Base-by-base conservation (phyloP, 2,888 invertebrate genomes). In the Amiota communis region DNA sequence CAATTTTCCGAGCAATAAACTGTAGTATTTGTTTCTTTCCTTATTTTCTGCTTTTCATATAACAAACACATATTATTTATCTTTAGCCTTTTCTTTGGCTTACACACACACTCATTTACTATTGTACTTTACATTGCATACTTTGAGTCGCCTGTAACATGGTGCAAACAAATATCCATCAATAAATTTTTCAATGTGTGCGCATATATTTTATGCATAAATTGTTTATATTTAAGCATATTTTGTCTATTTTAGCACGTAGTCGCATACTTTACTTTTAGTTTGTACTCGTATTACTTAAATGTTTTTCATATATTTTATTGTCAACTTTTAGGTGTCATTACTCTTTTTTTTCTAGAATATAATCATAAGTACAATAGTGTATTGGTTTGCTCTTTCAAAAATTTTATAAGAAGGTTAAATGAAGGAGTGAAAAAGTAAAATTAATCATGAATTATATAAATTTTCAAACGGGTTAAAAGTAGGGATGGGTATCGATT, bases 161-260 rank as follows among this genome's bases (percentile, higher is more conserved):
- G 15, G 17, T 48, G 46, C 9, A 36, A 36, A 36, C 36, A 36
- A 36, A 36, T 59, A 49, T 64, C 20, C 59, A 61, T 13, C 23
- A 49, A 47, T 47, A 65, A 65, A 65, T 63, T 48, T n/a, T 47
- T 61, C 49, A 51, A 51, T 63, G 70, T 49, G 10, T 17, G n/a
- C 63, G 20, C 63, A 59, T 15, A 59, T 15, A 59, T 17, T 79
- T 82, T 81, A 79, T 75, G 72, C 70, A 71, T 57, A 51, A 51
- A 51, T 68, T 23, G 20, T 68, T 23, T 68, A 23, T 68, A 76
- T 78, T 77, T 77, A 77, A 75, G 74, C 71, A 68, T 69, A 70
- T 77, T 75, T 74, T 67, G 59, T 71, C 76, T 78, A 78, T 79
- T 65, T 68, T 36, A 36, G 8, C 67, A 67, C 67, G 51, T 67